Percentiles rank a stretch among this genome's conserved stretches.
phyloP scores from a whole-genome alignment of 2,113 vertebrate species.

The Sterrhoptilus dennistouni region DNA sequence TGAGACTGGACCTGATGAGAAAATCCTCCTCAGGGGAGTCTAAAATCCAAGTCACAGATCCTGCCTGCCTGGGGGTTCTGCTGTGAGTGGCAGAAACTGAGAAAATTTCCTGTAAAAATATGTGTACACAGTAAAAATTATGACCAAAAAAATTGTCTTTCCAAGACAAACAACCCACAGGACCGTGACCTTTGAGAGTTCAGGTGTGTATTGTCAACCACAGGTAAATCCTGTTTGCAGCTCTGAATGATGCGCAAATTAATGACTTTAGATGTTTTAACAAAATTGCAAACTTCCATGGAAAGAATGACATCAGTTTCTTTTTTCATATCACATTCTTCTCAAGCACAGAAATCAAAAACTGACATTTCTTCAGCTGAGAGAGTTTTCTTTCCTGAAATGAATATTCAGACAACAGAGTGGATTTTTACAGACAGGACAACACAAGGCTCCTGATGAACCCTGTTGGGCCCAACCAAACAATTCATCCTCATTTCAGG shows the following conservation, averaged over 20 bases:
- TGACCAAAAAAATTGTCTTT: not conserved
- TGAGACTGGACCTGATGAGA: not conserved
- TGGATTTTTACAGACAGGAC: not conserved
- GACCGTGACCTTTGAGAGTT: conserved; percentile 25
- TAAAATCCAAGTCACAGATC: not conserved
- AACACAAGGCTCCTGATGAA: not conserved
- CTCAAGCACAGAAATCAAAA: conserved; percentile 1
- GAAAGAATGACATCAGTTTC: not conserved
- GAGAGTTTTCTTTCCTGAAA: not conserved
- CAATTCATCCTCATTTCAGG: not conserved
- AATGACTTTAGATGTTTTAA: conserved; percentile 48
- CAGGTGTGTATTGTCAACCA: not conserved
- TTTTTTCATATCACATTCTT: not conserved
- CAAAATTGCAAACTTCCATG: conserved; percentile 38
- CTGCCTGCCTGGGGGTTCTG: not conserved
- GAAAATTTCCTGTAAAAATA: conserved; percentile 60
- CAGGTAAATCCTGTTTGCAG: conserved; percentile 22
- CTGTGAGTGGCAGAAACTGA: conserved; percentile 56
- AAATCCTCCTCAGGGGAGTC: not conserved
- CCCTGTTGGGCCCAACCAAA: no score
- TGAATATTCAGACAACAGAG: not conserved
- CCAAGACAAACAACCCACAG: conserved; percentile 54
- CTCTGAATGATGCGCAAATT: conserved; percentile 52
- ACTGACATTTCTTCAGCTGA: not conserved
- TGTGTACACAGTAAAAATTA: conserved; percentile 53